Conservation (phyloP, 2,113 vertebrate genomes). For the Hydrochoerus hydrochaeris region DNA sequence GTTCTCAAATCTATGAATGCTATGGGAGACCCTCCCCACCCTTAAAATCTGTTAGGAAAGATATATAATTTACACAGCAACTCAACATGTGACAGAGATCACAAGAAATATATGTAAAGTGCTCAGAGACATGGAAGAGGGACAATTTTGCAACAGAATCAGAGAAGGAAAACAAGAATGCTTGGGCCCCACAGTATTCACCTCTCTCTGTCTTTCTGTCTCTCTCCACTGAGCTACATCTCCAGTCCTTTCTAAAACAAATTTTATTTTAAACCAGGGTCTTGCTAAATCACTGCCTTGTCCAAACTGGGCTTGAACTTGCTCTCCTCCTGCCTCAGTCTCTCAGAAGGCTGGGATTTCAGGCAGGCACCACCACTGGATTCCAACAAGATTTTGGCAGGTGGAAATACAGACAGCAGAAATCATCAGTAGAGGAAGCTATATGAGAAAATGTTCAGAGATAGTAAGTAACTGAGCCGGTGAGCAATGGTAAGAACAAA, state of each 20-base stretch:
- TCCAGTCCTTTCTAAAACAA: background rate
- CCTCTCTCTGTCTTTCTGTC: background rate
- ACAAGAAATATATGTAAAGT: background rate
- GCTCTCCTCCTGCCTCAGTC: background rate
- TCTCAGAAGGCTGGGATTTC: background rate
- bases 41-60: constrained; percentile 35
- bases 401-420: background rate
- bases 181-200: background rate
- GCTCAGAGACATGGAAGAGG: background rate
- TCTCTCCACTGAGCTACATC: background rate
- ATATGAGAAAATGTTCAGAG: background rate
- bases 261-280: background rate
- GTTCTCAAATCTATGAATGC: background rate
- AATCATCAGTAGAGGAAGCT: constrained; percentile 40
- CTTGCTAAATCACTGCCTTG: background rate
- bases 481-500: background rate
- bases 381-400: constrained; percentile 1
- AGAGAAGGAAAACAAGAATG: constrained; percentile 22
- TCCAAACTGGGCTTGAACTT: background rate
- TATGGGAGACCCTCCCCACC: background rate
- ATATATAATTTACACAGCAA: background rate
- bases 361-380: background rate
- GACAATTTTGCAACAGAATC: constrained; percentile 8
- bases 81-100: background rate
- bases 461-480: constrained; percentile 27